A percentile compares a stretch with the other conserved stretches of the same genome.
Evolutionary conservation across 2,888 invertebrate species (phyloP).

Genomic region (Onthophagus sagittarius): DNA sequence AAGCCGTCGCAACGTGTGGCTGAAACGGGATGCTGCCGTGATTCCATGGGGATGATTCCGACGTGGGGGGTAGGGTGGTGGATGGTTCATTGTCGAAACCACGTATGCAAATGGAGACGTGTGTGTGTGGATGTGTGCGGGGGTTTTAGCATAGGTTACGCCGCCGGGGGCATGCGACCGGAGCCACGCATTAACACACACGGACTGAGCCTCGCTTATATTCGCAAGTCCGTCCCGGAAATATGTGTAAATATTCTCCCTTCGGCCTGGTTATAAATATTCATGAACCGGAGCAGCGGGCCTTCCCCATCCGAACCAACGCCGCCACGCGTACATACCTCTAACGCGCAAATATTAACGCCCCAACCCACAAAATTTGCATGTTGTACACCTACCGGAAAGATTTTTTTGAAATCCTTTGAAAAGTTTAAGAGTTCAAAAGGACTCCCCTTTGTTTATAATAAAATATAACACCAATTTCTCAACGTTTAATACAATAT

Average conservation of each 20-base stretch:
- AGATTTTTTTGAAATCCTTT: too few species aligned
- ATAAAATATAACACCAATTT: too few species aligned
- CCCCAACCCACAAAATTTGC: slow-evolving; percentile 23
- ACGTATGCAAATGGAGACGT: neutral
- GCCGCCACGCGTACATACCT: slow-evolving; percentile 14
- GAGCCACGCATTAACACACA: slow-evolving; percentile 16
- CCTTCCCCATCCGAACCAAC: slow-evolving; percentile 26
- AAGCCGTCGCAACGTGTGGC: neutral
- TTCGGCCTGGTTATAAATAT: slow-evolving; percentile 31
- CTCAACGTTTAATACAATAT: slow-evolving; percentile 25
- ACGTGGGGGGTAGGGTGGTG: neutral
- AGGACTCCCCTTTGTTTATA: too few species aligned
- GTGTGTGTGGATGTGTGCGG: neutral
- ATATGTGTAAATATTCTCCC: slow-evolving; percentile 39
- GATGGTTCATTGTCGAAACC: neutral
- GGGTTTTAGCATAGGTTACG: slow-evolving; percentile 37
- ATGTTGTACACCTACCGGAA: slow-evolving; percentile 14
- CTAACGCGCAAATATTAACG: slow-evolving; percentile 35
- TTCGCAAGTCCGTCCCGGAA: slow-evolving; percentile 27
- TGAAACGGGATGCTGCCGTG: too few species aligned
- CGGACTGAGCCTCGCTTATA: slow-evolving; percentile 20
- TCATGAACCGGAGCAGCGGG: slow-evolving; percentile 31
- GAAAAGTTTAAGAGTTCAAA: too few species aligned
- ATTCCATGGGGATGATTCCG: neutral
- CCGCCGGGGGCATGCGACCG: slow-evolving; percentile 21